Percentiles rank a stretch among this genome's conserved stretches.
These are phyloP conservation scores for Oreochromis tanganicae DNA, from an alignment of 2,113 vertebrate species.

Conservation along the genomic window DNA sequence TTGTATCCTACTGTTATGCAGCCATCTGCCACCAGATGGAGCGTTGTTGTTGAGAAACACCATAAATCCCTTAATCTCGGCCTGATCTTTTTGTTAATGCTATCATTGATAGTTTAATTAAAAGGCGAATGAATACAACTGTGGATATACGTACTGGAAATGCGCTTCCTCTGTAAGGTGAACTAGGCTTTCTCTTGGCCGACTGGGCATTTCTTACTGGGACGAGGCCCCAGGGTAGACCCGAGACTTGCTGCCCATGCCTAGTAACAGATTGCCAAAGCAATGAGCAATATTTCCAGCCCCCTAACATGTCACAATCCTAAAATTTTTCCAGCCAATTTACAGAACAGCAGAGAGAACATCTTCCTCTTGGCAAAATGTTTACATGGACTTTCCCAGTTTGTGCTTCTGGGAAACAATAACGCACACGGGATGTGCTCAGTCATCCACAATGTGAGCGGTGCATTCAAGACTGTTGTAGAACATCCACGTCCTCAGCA, in stretches of 20 bases:
- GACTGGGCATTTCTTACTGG: background rate
- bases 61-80: rapidly evolving
- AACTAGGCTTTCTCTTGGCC: background rate
- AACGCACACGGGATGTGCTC: conserved; percentile 2
- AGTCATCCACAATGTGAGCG: background rate
- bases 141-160: background rate
- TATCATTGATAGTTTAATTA: background rate
- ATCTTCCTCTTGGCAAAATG: background rate
- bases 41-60: background rate
- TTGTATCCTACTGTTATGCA: background rate
- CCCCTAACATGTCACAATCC: background rate
- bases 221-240: background rate
- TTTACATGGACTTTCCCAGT: background rate
- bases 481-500: background rate
- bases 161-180: background rate
- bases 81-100: background rate
- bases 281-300: rapidly evolving
- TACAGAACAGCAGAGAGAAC: background rate
- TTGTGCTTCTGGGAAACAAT: conserved; percentile 1
- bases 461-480: background rate
- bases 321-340: background rate
- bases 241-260: background rate
- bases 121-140: background rate
- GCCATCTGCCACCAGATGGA: background rate
- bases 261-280: background rate